phyloP scores from a whole-genome alignment of 2,888 invertebrate genomes.

The Hydriomena furcata region DNA sequence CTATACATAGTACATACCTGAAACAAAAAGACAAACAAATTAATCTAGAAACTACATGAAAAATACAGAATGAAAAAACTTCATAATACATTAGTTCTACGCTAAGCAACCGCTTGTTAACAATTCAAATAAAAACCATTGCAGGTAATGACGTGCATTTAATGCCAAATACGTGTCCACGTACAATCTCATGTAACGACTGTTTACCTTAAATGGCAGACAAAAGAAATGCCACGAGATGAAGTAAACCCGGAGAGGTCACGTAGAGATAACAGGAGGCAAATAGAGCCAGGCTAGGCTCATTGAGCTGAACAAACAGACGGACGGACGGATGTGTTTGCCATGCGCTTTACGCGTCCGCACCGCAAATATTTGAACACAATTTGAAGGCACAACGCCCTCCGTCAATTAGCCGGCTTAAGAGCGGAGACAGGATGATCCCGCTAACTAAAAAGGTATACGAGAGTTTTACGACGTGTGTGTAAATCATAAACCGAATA shows the following conservation, averaged over 20 bases:
- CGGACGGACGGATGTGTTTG: conserved; percentile 60
- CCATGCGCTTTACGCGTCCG: conserved; percentile 62
- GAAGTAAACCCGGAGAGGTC: conserved; percentile 56
- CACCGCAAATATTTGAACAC: conserved; percentile 71
- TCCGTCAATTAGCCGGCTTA: conserved; percentile 58
- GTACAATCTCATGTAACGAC: conserved; percentile 54
- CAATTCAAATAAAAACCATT: conserved; percentile 28
- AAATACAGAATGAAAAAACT: conserved; percentile 2
- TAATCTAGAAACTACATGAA: conserved; percentile 16
- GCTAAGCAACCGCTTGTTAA: conserved; percentile 19
- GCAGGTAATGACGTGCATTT: conserved; percentile 35
- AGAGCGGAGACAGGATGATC: conserved; percentile 44
- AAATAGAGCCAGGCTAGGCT: conserved; percentile 56
- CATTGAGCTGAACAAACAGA: conserved; percentile 68
- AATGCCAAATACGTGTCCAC: conserved; percentile 54
- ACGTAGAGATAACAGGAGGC: conserved; percentile 59
- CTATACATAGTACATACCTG: conserved; percentile 48
- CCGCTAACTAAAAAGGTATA: conserved; percentile 44
- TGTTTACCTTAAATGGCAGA: conserved; percentile 49
- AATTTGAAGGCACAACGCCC: conserved; percentile 77
- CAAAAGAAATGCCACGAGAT: conserved; percentile 50
- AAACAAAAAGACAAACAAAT: conserved; percentile 41
- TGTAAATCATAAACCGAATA: conserved; percentile 37
- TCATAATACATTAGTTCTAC: conserved; percentile 7
- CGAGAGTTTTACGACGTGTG: conserved; percentile 36